A percentile compares a stretch with the other conserved stretches of the same genome.
Conservation (phyloP, 2,113 vertebrate species). For the Tenebrosternarchus preto region DNA sequence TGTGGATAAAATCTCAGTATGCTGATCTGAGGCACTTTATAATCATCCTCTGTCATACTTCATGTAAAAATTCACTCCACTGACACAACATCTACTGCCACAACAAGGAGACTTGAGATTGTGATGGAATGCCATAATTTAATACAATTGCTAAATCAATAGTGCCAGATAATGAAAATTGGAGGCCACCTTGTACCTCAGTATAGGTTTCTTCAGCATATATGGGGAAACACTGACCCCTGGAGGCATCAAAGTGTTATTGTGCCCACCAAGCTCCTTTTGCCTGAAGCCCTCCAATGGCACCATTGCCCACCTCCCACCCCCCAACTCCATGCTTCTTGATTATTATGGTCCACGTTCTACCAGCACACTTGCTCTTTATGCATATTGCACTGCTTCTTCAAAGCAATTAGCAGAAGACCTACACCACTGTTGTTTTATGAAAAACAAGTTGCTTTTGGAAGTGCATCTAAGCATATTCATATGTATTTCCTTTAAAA, state of each 20-base stretch:
- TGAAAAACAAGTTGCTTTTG: constrained; percentile 75
- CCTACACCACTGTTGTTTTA: constrained; percentile 69
- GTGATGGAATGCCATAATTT: constrained; percentile 69
- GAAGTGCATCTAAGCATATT: constrained; percentile 72
- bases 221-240: constrained; percentile 72
- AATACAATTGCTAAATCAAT: constrained; percentile 74
- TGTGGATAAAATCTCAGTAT: background rate
- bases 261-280: constrained; percentile 49
- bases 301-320: background rate
- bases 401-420: constrained; percentile 74
- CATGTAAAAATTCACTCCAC: background rate
- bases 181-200: constrained; percentile 46
- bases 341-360: constrained; percentile 76
- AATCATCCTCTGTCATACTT: background rate
- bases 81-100: constrained; percentile 37
- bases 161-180: constrained; percentile 67
- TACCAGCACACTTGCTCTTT: constrained; percentile 68
- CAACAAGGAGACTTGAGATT: constrained; percentile 64
- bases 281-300: background rate
- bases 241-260: constrained; percentile 60
- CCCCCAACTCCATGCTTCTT: constrained; percentile 56
- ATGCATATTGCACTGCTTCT: constrained; percentile 69
- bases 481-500: constrained; percentile 73
- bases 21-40: constrained; percentile 8
- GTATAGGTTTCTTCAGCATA: constrained; percentile 20